These are phyloP conservation scores for Labrus mixtus DNA, from an alignment of 2,113 vertebrate genomes.

Conservation along the genomic window DNA sequence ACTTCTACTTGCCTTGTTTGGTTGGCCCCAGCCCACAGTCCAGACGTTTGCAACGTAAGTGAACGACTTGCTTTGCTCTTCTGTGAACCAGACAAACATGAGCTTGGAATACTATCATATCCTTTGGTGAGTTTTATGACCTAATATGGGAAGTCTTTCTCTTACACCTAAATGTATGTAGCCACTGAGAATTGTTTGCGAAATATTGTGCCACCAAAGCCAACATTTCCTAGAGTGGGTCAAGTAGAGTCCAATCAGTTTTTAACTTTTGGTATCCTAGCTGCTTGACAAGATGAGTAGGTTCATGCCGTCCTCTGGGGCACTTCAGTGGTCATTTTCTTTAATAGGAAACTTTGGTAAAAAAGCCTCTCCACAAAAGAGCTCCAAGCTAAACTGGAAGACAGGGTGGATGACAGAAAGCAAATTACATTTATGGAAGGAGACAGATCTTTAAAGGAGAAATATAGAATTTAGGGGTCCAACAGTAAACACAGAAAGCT, in stretches of 20 bases:
- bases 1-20: conserved; percentile 46
- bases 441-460: background rate
- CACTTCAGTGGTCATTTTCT: background rate
- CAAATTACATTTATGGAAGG: background rate
- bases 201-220: background rate
- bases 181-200: background rate
- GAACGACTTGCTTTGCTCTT: conserved; percentile 23
- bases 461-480: background rate
- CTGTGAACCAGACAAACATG: background rate
- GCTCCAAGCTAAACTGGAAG: background rate
- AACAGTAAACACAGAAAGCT: conserved; percentile 12
- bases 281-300: background rate
- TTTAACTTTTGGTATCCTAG: background rate
- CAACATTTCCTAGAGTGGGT: background rate
- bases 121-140: background rate
- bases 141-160: conserved; percentile 9
- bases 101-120: background rate
- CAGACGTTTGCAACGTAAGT: conserved; percentile 30
- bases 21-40: conserved; percentile 22
- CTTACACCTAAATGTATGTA: background rate
- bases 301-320: background rate
- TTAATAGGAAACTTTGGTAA: background rate
- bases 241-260: background rate
- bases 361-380: background rate
- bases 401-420: too few species aligned